Base-by-base conservation (phyloP, 2,113 vertebrate species). In the Austrofundulus limnaeus region DNA sequence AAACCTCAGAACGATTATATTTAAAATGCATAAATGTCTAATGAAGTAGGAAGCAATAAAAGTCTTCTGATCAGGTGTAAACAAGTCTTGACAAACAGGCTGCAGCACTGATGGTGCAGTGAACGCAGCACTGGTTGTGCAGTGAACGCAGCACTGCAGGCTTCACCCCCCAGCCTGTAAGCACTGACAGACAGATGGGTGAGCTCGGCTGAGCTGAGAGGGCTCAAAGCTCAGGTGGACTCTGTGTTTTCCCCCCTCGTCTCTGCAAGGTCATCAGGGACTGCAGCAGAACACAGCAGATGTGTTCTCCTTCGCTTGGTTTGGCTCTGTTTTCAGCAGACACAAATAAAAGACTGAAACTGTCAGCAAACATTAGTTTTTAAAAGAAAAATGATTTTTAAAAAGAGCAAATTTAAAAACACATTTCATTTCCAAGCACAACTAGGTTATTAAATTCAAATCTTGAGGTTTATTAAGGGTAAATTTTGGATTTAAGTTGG, bases 211-310 rank as follows among this genome's bases (percentile, higher is more conserved):
- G 84, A 87, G 86, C 85, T 70, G 62, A 54, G 77, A 78, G 51
- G 85, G 84, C 85, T 89, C 77, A 85, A 80, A 86, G 85, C 86
- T 85, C 83, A 88, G 80, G 80, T 88, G 69, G 78, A 85, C 78
- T 66, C 58, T 34, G 31, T 10, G 38, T 24, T 56, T 64, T 8
- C 47, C 47, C 60, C 65, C 12, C 39, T n/a, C 9, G 9, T 47
- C 51, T 21, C 43, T 53, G 65, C 84, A 89, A 91, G 86, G 90
- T 92, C 90, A 90, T 38, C 15, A 28, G 23, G 16, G 12, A 57
- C 79, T 83, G 78, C 84, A 89, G 78, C 74, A 73, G 16, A 84
- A 46, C 68, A 68, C 45, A 77, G 74, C 74, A 71, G 24, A 80
- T 77, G 54, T 70, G 55, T 50, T 72, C 34, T 17, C 21, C 8